A percentile compares a stretch with the other conserved stretches of the same genome.
These are phyloP conservation scores for Microtus richardsoni DNA, from an alignment of 2,113 vertebrate genomes.

Conservation along the genomic window DNA sequence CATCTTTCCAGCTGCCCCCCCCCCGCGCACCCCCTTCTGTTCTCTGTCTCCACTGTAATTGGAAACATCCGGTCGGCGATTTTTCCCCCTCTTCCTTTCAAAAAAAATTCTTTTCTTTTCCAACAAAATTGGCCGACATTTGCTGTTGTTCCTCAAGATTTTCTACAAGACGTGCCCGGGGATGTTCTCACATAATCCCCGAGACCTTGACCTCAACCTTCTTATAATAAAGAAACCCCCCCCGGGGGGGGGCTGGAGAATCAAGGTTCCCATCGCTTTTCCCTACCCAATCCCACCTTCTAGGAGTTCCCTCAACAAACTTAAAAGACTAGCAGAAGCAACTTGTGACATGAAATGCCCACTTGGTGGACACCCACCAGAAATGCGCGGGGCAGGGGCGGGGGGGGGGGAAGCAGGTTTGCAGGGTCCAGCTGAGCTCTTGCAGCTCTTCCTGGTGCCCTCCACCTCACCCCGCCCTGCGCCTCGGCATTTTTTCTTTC, in stretches of 20 bases:
- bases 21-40: background rate
- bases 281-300: conserved; percentile 15
- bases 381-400: background rate
- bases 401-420: background rate
- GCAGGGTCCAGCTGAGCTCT: conserved; percentile 12
- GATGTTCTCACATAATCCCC: conserved; percentile 3
- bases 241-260: background rate
- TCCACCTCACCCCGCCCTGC: conserved; percentile 65
- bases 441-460: conserved; percentile 35
- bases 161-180: conserved; percentile 24
- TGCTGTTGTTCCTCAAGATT: conserved; percentile 57
- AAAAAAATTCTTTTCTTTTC: background rate
- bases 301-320: conserved; percentile 68
- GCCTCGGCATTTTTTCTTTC: conserved; percentile 48
- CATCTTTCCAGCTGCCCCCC: background rate
- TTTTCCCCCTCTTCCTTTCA: background rate
- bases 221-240: background rate
- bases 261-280: background rate
- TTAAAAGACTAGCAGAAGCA: conserved; percentile 70
- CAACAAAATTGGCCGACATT: conserved; percentile 57
- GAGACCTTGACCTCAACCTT: background rate
- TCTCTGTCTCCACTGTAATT: conserved; percentile 69
- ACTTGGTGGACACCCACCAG: conserved; percentile 26
- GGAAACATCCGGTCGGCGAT: conserved; percentile 73
- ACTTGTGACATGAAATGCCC: conserved; percentile 63